These are phyloP conservation scores for Sisyra nigra DNA, from an alignment of 2,888 invertebrate species.

Conservation along the genomic window DNA sequence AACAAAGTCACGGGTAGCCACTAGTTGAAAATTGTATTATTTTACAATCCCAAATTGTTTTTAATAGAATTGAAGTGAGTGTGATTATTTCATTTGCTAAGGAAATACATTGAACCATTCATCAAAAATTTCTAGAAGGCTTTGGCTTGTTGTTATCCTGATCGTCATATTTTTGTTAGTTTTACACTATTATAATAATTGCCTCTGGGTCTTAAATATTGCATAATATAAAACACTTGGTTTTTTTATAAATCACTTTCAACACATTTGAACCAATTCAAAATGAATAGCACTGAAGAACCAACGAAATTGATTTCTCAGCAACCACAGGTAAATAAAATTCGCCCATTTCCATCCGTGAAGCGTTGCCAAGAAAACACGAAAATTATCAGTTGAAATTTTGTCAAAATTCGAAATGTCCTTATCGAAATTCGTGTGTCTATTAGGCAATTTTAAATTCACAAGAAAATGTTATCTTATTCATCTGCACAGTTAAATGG, in stretches of 20 bases:
- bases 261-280: not conserved
- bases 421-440: too few species aligned
- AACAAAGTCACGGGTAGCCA: too few species aligned
- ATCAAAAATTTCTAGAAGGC: not conserved
- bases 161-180: conserved; percentile 4
- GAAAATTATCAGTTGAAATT: too few species aligned
- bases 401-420: too few species aligned
- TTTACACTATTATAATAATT: not conserved
- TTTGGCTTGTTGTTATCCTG: not conserved
- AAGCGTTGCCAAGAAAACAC: not conserved
- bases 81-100: too few species aligned
- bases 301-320: not conserved
- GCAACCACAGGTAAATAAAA: conserved; percentile 5
- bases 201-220: not conserved
- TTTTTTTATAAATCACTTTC: not conserved
- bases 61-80: too few species aligned
- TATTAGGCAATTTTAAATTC: too few species aligned
- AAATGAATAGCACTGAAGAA: not conserved
- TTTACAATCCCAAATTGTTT: too few species aligned
- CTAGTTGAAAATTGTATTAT: too few species aligned
- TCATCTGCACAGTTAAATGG: too few species aligned
- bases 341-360: not conserved
- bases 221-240: not conserved
- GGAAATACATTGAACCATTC: too few species aligned
- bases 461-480: too few species aligned